These are phyloP conservation scores for Pyrrhosoma nymphula DNA, from an alignment of 2,888 invertebrate species.

Conservation along the genomic window DNA sequence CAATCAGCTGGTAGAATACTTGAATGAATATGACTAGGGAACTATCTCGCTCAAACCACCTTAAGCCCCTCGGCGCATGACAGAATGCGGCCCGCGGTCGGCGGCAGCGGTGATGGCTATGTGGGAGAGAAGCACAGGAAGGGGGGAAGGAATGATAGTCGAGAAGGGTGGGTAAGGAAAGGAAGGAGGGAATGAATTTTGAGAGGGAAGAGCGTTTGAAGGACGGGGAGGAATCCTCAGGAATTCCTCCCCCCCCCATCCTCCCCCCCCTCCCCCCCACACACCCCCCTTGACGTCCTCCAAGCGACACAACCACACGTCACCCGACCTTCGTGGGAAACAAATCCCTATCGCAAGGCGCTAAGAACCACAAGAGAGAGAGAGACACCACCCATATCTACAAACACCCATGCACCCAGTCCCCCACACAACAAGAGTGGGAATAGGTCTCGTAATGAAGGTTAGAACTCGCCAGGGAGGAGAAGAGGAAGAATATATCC, in stretches of 20 bases:
- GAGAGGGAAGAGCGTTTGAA: background rate
- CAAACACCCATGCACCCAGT: background rate
- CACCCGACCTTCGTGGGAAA: constrained; percentile 20
- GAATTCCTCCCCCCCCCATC: background rate
- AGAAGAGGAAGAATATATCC: too few species aligned
- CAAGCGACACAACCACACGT: background rate
- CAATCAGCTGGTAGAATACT: too few species aligned
- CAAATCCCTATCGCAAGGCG: background rate
- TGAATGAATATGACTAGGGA: too few species aligned
- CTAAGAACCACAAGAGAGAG: background rate
- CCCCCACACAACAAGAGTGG: background rate
- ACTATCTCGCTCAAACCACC: too few species aligned
- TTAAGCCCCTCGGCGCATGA: background rate
- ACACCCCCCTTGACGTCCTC: background rate
- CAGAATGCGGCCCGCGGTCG: background rate
- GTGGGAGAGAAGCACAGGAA: background rate
- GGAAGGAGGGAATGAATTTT: background rate
- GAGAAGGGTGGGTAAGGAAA: background rate
- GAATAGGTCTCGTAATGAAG: background rate
- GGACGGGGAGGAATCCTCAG: constrained; percentile 25
- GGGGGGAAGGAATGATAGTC: background rate
- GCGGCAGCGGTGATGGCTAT: too few species aligned
- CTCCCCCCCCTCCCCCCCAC: background rate
- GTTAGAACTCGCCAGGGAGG: too few species aligned
- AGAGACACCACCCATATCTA: background rate